These are phyloP conservation scores for Hypena proboscidalis DNA, from an alignment of 2,888 invertebrate species.

Conservation along the genomic window DNA sequence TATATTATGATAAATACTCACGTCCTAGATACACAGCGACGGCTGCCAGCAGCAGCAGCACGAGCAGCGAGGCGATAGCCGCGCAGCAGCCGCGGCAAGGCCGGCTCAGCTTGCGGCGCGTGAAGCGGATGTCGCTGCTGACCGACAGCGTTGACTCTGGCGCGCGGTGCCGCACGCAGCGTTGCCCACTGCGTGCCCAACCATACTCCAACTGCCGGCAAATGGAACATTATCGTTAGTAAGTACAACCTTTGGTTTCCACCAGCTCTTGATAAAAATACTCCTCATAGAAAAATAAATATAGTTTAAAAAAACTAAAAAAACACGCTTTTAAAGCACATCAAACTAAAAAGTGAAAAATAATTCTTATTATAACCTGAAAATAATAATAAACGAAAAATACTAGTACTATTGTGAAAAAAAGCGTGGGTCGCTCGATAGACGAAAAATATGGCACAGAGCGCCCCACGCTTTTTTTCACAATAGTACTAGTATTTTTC, in stretches of 20 bases:
- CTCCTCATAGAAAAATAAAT: no score
- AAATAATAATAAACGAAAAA: no score
- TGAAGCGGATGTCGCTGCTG: constrained; percentile 95
- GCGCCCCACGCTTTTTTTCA: no score
- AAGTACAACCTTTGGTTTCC: neutral
- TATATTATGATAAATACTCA: constrained; percentile 63
- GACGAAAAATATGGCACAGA: no score
- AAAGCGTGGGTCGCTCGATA: no score
- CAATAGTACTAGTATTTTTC: no score
- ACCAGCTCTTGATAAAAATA: no score
- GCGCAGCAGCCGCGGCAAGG: constrained; percentile 95
- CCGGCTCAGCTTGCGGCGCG: constrained; percentile 92
- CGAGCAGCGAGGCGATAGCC: constrained; percentile 92
- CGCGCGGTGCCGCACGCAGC: constrained; percentile 72
- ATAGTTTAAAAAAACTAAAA: no score
- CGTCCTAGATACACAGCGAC: constrained; percentile 87
- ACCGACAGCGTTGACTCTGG: constrained; percentile 94
- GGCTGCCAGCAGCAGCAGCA: constrained; percentile 88
- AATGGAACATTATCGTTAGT: constrained; percentile 5
- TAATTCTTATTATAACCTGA: no score
- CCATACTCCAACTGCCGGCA: constrained; percentile 71
- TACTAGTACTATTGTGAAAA: no score
- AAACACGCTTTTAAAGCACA: no score
- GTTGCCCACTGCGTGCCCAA: constrained; percentile 70
- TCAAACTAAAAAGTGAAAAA: no score